Conservation (phyloP, 2,797 vertebrate genomes). For the Leuciscus waleckii region DNA sequence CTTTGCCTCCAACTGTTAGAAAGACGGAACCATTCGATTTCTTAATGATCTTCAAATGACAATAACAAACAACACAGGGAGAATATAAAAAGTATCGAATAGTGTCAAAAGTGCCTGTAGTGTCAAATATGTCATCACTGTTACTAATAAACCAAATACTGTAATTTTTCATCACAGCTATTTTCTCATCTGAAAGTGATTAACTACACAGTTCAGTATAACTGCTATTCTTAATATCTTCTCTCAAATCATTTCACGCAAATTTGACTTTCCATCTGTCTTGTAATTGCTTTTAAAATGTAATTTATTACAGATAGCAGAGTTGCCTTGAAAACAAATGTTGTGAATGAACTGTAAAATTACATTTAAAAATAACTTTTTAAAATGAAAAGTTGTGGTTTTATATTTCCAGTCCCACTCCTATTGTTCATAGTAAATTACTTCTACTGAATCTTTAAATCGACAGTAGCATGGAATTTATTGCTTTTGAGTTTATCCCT, state of each 20-base stretch:
- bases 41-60: background rate
- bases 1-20: background rate
- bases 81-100: background rate
- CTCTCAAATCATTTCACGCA: conserved; percentile 6
- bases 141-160: background rate
- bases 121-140: background rate
- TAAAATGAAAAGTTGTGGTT: background rate
- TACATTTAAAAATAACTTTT: background rate
- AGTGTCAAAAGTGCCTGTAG: background rate
- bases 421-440: background rate
- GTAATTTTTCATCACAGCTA: background rate
- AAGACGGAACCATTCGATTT: background rate
- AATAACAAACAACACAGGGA: background rate
- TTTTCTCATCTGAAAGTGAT: conserved; percentile 9
- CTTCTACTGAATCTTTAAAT: background rate
- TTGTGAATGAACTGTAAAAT: background rate
- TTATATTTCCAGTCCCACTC: background rate
- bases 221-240: conserved; percentile 33
- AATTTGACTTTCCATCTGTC: conserved; percentile 36
- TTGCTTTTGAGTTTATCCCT: background rate
- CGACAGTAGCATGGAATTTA: background rate
- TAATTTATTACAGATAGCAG: conserved; percentile 29
- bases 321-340: background rate
- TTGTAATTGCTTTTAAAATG: conserved; percentile 31
- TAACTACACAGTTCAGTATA: background rate